Evolutionary conservation across 2,113 vertebrate species (phyloP).

Genomic region (Nycticryphes semicollaris): DNA sequence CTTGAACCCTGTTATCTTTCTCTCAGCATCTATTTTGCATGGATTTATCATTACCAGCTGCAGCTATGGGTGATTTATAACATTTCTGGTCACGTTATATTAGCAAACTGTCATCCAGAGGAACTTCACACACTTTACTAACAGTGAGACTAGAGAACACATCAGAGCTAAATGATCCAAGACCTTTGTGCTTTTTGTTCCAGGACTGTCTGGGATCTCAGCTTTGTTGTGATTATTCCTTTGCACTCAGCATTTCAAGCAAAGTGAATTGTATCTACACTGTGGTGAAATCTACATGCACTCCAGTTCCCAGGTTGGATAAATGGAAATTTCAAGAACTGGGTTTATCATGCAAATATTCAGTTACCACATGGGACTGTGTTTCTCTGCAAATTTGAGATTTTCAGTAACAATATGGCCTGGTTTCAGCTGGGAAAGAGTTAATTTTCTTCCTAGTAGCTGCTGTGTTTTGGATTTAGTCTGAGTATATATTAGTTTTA

Average conservation of each 20-base stretch:
- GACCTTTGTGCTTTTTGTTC: neutral
- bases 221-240: neutral
- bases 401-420: neutral
- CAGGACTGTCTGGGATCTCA: neutral
- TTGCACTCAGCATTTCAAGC: neutral
- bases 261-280: neutral
- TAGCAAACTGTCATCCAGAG: neutral
- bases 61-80: neutral
- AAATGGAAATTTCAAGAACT: neutral
- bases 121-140: neutral
- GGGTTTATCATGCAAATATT: neutral
- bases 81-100: neutral
- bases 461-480: neutral
- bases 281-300: neutral
- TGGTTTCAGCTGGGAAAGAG: neutral
- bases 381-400: neutral
- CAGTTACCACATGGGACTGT: neutral
- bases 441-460: neutral
- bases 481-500: neutral
- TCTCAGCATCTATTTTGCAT: neutral
- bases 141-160: neutral
- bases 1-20: conserved; percentile 28
- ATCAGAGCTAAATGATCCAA: neutral
- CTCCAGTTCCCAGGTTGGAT: neutral
- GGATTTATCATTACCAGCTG: neutral